Evolutionary conservation across 2,888 invertebrate genomes (phyloP), one percentile per base, ranked within the genome.

Genomic region (Cinara cedri): DNA sequence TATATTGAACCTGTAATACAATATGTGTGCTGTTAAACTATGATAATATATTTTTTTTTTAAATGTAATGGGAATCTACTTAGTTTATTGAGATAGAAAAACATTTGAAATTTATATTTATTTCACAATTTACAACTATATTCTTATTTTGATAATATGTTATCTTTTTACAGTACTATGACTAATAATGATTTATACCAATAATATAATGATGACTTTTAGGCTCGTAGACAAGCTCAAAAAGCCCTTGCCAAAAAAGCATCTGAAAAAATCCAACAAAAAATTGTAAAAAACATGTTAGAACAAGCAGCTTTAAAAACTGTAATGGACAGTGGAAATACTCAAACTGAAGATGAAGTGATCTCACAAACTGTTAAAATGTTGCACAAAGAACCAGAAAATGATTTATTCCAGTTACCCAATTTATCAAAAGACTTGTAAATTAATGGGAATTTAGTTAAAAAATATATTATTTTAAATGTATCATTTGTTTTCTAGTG

Each of bases 181-280:
- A n/a, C 14, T 8, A 51, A 51, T n/a, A 51, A 51, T n/a, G 8
- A 54, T 54, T n/a, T 19, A 34, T 0, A 34, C 34, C 34, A 34
- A 10, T n/a, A 62, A n/a, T 26, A 1, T 62, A 62, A 44, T 6
- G 21, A 49, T 65, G 21, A 0, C 54, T 65, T 78, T 68, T 10
- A 78, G 78, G 78, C 78, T 60, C 68, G 70, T 51, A 68, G 78
- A 49, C 68, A 78, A 78, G 78, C 62, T 60, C 70, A 70, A 68
- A 78, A 70, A 60, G 21, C 9, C 2, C 68, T 49, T 13, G 70
- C 70, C 4, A 78, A 62, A 60, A 78, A 60, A 51, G 34, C 60
- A 49, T 19, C 51, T 46, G 57, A 49, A 10, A 78, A 70, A 60
- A 51, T 60, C 13, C 70, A 60, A 78, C 60, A 70, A n/a, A 62